Evolutionary conservation across 2,797 vertebrate genomes (phyloP).

Genomic region (Gymnocypris eckloni): DNA sequence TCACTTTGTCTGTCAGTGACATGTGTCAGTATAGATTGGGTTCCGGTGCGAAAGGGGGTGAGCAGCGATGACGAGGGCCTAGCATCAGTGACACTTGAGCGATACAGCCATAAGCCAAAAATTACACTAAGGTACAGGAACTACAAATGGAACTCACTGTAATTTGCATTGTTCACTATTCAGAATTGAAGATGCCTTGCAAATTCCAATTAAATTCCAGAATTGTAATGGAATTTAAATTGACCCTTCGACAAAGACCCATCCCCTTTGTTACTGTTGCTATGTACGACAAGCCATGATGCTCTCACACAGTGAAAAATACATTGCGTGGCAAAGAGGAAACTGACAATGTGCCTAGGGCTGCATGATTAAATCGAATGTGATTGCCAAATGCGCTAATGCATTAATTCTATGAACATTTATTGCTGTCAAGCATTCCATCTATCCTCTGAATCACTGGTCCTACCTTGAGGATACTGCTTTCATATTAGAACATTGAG

Average conservation of each 20-base stretch:
- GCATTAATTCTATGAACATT: background rate
- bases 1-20: constrained; percentile 29
- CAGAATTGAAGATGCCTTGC: background rate
- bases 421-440: constrained; percentile 5
- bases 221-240: background rate
- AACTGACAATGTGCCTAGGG: background rate
- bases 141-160: background rate
- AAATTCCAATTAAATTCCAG: background rate
- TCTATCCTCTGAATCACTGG: constrained; percentile 21
- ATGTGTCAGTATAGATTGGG: constrained; percentile 25
- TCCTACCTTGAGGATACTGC: constrained; percentile 23
- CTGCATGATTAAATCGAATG: too few relatives aligned
- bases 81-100: background rate
- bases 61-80: background rate
- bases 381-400: too few relatives aligned
- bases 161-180: background rate
- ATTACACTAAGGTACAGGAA: background rate
- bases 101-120: background rate
- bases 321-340: background rate
- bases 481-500: constrained; percentile 29
- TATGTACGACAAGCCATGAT: background rate
- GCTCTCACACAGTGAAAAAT: background rate
- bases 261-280: background rate
- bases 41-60: background rate
- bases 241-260: background rate